Evolutionary conservation across 1,140 invertebrate genomes (phyloP).

Genomic region (Aethina tumida): DNA sequence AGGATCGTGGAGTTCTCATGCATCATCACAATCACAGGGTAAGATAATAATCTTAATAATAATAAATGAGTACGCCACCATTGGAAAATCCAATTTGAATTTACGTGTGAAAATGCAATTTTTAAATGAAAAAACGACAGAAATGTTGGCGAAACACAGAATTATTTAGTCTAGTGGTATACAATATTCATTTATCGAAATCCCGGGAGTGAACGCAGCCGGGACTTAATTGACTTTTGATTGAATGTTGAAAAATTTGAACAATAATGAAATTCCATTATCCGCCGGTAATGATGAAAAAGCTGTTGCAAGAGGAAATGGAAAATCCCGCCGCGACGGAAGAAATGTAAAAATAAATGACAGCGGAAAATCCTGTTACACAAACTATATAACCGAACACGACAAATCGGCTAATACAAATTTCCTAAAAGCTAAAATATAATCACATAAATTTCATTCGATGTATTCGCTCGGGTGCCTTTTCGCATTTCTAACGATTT

Average conservation of each 20-base stretch:
- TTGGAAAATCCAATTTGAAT: background rate
- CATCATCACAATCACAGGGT: constrained; percentile 56
- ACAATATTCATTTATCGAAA: too few species aligned
- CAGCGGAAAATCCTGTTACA: constrained; percentile 26
- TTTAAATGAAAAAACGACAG: constrained; percentile 9
- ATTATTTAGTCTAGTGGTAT: too few species aligned
- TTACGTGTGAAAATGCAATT: constrained; percentile 1
- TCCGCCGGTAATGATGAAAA: constrained; percentile 22
- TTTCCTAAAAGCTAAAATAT: constrained; percentile 18
- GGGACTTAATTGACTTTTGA: too few species aligned
- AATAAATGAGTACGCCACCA: too few species aligned
- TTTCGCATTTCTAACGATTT: too few species aligned
- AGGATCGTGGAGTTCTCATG: constrained; percentile 55
- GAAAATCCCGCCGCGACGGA: constrained; percentile 26
- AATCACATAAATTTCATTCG: background rate
- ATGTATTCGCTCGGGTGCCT: background rate
- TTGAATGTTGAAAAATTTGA: constrained; percentile 9
- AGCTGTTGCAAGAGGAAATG: constrained; percentile 24
- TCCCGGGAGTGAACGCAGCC: too few species aligned
- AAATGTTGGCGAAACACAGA: constrained; percentile 4
- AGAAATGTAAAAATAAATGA: constrained; percentile 28
- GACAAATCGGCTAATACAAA: constrained; percentile 25
- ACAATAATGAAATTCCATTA: constrained; percentile 28
- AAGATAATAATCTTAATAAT: constrained; percentile 22
- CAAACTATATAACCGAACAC: constrained; percentile 22